Evolutionary conservation across 2,888 invertebrate species (phyloP).

Genomic region (Apamea anceps): DNA sequence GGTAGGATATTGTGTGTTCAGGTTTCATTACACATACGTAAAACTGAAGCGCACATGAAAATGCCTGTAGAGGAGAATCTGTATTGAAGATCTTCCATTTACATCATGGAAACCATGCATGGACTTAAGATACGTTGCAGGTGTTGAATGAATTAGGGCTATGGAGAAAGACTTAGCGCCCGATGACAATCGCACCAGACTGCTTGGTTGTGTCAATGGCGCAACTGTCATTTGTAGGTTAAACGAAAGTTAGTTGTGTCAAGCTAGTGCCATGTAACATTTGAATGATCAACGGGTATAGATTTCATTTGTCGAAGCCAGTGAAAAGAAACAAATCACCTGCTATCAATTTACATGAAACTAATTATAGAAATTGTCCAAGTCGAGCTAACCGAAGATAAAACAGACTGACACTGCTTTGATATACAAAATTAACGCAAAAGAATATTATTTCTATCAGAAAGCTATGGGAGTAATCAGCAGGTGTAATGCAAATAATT

Average conservation of each 20-base stretch:
- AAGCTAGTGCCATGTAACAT: constrained; percentile 20
- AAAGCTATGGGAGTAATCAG: constrained; percentile 8
- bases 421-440: not conserved
- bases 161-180: constrained; percentile 32
- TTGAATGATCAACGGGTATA: constrained; percentile 22
- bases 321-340: constrained; percentile 14
- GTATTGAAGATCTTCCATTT: constrained; percentile 29
- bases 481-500: constrained; percentile 9
- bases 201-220: constrained; percentile 31
- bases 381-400: not conserved
- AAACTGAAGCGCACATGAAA: constrained; percentile 36
- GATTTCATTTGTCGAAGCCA: constrained; percentile 2
- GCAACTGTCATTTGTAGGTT: constrained; percentile 46
- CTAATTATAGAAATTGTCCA: not conserved
- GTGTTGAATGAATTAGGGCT: constrained; percentile 50
- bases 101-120: constrained; percentile 10
- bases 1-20: constrained; percentile 53
- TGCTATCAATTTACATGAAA: constrained; percentile 4
- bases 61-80: constrained; percentile 12
- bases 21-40: constrained; percentile 45
- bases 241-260: constrained; percentile 47
- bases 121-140: constrained; percentile 8
- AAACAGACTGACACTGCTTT: not conserved
- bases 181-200: constrained; percentile 27
- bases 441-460: not conserved